Conservation (phyloP, 2,797 vertebrate species). For the Girardinus metallicus region DNA sequence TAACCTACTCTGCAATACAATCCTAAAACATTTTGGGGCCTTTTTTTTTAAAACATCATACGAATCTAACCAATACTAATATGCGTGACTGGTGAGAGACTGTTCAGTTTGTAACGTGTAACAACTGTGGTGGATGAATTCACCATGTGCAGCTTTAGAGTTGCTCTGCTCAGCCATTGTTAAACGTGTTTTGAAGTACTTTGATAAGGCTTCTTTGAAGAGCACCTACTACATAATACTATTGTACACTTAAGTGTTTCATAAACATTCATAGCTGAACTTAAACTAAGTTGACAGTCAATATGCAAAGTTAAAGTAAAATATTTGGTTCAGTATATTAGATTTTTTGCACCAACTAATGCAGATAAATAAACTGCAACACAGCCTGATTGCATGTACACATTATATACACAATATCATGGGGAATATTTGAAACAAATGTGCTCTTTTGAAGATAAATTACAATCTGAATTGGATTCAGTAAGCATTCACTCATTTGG, state of each 20-base stretch:
- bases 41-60: conserved; percentile 56
- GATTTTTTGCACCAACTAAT: conserved; percentile 76
- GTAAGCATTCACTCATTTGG: conserved; percentile 37
- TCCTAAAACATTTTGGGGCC: conserved; percentile 47
- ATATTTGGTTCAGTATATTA: conserved; percentile 81
- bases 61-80: conserved; percentile 42
- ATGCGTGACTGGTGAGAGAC: conserved; percentile 23
- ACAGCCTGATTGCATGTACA: conserved; percentile 60
- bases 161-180: conserved; percentile 44
- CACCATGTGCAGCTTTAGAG: conserved; percentile 48
- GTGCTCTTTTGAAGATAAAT: conserved; percentile 35
- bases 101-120: conserved; percentile 1
- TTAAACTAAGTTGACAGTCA: conserved; percentile 66
- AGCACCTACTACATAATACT: conserved; percentile 74
- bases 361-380: conserved; percentile 60
- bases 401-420: conserved; percentile 52
- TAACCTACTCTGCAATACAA: conserved; percentile 59
- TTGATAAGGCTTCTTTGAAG: conserved; percentile 66
- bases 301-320: conserved; percentile 66
- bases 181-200: conserved; percentile 43
- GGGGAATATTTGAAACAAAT: conserved; percentile 39
- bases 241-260: conserved; percentile 39
- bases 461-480: conserved; percentile 41
- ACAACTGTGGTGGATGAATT: conserved; percentile 29
- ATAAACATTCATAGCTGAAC: conserved; percentile 75